Evolutionary conservation across 2,797 vertebrate species (phyloP).

Genomic region (Melanotaenia pygmaea): DNA sequence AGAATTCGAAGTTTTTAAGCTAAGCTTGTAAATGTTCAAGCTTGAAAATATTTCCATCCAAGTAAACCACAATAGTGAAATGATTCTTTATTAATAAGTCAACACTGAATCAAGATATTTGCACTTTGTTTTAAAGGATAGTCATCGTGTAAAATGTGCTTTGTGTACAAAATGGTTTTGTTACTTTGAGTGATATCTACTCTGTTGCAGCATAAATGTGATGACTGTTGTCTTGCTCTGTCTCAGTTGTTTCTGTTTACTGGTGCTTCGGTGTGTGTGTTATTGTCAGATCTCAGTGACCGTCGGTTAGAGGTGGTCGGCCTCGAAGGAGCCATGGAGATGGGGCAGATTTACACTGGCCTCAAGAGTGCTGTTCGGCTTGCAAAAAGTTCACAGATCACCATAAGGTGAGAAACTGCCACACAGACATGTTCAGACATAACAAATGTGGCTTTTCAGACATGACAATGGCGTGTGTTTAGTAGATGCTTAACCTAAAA

Average conservation of each 20-base stretch:
- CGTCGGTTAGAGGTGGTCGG: conserved; percentile 92
- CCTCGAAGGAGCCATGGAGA: conserved; percentile 91
- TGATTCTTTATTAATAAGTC: neutral
- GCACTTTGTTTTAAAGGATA: neutral
- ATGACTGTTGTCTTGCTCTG: neutral
- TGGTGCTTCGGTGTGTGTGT: conserved; percentile 12
- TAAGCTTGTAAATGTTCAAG: neutral
- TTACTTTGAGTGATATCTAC: neutral
- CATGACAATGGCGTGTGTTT: neutral
- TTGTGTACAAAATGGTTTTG: neutral
- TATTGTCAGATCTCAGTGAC: conserved; percentile 88
- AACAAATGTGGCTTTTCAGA: neutral
- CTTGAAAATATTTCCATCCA: neutral
- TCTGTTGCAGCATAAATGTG: conserved; percentile 7
- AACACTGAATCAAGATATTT: neutral
- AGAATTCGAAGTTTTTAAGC: neutral
- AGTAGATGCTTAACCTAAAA: conserved; percentile 24
- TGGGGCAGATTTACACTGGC: conserved; percentile 96
- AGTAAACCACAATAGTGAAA: too few species aligned
- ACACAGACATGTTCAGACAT: conserved; percentile 38
- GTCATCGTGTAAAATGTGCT: neutral
- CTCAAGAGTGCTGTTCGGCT: conserved; percentile 92
- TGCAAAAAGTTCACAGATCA: conserved; percentile 91
- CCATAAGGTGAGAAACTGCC: conserved; percentile 82
- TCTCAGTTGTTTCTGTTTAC: neutral